Conservation (phyloP, 2,888 invertebrate species). For the Dicranocentrus wangi region DNA sequence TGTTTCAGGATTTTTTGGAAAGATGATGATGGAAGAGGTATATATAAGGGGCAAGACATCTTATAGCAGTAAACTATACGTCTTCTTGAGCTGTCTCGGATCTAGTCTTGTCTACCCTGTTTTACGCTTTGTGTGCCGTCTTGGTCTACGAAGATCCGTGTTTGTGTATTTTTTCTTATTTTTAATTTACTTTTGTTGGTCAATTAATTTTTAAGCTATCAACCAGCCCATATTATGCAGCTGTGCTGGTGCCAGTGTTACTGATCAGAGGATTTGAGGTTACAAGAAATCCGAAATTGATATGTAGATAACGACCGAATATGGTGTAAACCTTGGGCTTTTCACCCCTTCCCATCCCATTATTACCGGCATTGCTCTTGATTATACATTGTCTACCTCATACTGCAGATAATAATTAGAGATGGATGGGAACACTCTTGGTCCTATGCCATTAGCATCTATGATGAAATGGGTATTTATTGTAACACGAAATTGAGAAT, state of each 20-base stretch:
- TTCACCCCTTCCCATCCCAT: constrained; percentile 16
- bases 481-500: too few relatives aligned
- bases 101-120: constrained; percentile 8
- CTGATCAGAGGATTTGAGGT: constrained; percentile 35
- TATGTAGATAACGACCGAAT: constrained; percentile 13
- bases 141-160: constrained; percentile 1
- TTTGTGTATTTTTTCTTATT: constrained; percentile 16
- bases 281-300: constrained; percentile 39
- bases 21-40: background rate
- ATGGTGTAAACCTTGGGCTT: background rate
- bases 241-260: constrained; percentile 44
- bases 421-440: constrained; percentile 7
- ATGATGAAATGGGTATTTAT: too few relatives aligned
- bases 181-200: constrained; percentile 54
- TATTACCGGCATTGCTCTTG: constrained; percentile 23
- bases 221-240: constrained; percentile 49
- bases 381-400: constrained; percentile 21
- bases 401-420: constrained; percentile 39
- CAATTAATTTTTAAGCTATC: constrained; percentile 57
- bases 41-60: constrained; percentile 30
- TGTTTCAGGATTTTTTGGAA: constrained; percentile 35
- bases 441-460: too few relatives aligned
- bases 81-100: background rate
- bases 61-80: constrained; percentile 5
- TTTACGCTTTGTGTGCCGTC: background rate